Base-by-base conservation (phyloP, 2,888 invertebrate species). In the Tipula confusa region DNA sequence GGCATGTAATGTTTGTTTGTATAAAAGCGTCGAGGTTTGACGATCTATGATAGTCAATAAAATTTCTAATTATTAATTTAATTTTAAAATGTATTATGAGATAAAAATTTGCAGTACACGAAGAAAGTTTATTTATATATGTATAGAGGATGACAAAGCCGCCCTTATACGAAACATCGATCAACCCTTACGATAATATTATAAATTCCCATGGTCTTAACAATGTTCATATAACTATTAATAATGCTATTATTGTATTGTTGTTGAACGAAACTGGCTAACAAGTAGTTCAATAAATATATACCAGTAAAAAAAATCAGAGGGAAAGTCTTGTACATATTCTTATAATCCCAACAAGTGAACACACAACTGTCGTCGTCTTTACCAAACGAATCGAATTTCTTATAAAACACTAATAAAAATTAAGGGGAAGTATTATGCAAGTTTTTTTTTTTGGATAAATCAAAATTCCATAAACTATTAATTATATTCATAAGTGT, bases 401-500 rank as follows among this genome's bases (percentile, higher is more conserved):
- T 24, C 64, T 64, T 11, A 43, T 64, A 43, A 6, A 36, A 36
- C 24, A 64, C n/a, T 64, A 2, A 15, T 43, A 43, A 13, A 24
- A 64, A 64, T 24, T 24, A 64, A 64, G 64, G 64, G 64, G 64
- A 64, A 64, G 64, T 64, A 64, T 64, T 64, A 24, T 24, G 64
- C 64, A 64, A 24, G n/a, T n/a, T n/a, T n/a, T n/a, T n/a, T n/a
- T n/a, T 11, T 24, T 11, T 64, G 64, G 24, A 64, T 64, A 64
- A 64, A 64, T 64, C 64, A 43, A 18, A 43, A 43, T 15, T 64
- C 64, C 64, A 18, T 48, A 48, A 64, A 64, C 64, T 64, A 64
- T 64, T 64, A 64, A 64, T 64, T 64, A 64, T 64, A 64, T 64
- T 64, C 64, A 64, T 64, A 64, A 64, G 64, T 64, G 64, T 64